Conservation (phyloP, 2,888 invertebrate genomes). For the Lasius fuliginosus region DNA sequence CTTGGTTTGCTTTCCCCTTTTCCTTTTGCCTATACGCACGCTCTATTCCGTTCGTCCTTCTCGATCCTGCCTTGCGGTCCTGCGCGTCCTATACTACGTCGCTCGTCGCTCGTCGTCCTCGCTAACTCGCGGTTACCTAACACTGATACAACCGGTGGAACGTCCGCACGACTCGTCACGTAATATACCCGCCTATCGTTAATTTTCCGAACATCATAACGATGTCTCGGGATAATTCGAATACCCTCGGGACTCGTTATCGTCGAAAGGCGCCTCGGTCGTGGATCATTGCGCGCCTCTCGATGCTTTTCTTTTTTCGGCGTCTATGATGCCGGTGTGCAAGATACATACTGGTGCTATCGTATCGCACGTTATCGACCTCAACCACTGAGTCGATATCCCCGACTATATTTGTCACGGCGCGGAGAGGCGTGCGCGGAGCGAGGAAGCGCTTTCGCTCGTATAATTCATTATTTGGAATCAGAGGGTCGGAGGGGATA, state of each 20-base stretch:
- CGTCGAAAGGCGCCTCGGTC: slow-evolving; percentile 36
- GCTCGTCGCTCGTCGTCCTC: slow-evolving; percentile 22
- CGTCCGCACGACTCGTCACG: slow-evolving; percentile 61
- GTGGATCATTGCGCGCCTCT: slow-evolving; percentile 42
- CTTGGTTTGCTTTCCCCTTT: slow-evolving; percentile 22
- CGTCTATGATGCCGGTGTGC: neutral
- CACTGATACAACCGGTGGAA: slow-evolving; percentile 54
- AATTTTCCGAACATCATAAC: slow-evolving; percentile 68
- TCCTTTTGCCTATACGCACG: neutral
- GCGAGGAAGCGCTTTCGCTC: slow-evolving; percentile 54
- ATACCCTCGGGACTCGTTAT: slow-evolving; percentile 69
- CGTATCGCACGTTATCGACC: slow-evolving; percentile 41
- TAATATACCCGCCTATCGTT: slow-evolving; percentile 66
- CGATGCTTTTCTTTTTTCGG: slow-evolving; percentile 30
- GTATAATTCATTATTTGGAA: slow-evolving; percentile 72
- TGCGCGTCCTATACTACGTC: slow-evolving; percentile 11
- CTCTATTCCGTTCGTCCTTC: slow-evolving; percentile 11
- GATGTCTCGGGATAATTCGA: slow-evolving; percentile 69
- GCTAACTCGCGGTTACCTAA: slow-evolving; percentile 66
- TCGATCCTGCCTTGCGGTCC: neutral
- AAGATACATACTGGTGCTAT: neutral
- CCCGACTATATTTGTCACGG: slow-evolving; percentile 64
- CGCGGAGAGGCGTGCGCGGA: neutral
- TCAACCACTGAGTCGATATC: slow-evolving; percentile 46
- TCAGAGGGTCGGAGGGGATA: slow-evolving; percentile 46